Evolutionary conservation across 1,140 invertebrate species (phyloP).

Genomic region (Globodera ellingtonae): DNA sequence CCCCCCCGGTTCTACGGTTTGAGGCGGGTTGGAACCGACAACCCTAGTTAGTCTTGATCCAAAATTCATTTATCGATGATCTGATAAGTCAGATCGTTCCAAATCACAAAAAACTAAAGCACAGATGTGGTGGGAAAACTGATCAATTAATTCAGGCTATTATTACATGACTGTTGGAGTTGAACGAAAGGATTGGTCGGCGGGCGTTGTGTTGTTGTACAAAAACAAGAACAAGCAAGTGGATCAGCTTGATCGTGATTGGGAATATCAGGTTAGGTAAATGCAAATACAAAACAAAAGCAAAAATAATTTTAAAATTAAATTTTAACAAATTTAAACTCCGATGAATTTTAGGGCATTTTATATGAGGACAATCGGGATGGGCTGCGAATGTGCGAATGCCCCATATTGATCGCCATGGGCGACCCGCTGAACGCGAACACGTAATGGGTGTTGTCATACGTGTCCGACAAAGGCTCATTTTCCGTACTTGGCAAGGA

Average conservation of each 20-base stretch:
- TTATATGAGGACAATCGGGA: background rate
- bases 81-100: no score
- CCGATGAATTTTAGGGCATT: background rate
- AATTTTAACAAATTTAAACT: no score
- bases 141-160: background rate
- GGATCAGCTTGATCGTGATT: background rate
- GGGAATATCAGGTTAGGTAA: constrained; percentile 3
- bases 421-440: background rate
- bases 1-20: no score
- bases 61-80: no score
- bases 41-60: no score
- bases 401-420: background rate
- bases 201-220: constrained; percentile 15
- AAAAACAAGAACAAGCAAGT: background rate
- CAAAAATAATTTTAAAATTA: background rate
- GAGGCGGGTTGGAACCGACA: no score
- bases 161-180: constrained; percentile 15
- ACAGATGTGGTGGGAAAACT: no score
- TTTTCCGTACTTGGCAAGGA: background rate
- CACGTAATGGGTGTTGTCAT: background rate
- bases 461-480: background rate
- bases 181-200: background rate
- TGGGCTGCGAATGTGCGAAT: background rate
- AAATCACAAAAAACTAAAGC: no score
- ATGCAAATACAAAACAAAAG: background rate